phyloP scores from a whole-genome alignment of 2,113 vertebrate genomes.

The Toxotes jaculatrix region DNA sequence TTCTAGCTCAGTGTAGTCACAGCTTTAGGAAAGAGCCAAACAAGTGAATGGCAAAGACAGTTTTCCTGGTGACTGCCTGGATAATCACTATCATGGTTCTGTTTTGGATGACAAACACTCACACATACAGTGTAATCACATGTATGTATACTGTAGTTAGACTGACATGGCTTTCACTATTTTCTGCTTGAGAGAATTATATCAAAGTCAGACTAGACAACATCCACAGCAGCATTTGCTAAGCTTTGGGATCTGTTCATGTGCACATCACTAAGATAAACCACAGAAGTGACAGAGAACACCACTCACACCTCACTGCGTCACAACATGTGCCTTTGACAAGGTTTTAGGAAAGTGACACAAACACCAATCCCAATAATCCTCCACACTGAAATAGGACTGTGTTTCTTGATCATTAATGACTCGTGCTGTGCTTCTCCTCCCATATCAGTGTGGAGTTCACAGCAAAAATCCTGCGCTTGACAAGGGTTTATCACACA shows the following conservation, averaged over 20 bases:
- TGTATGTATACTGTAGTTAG: neutral
- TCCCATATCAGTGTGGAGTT: conserved; percentile 25
- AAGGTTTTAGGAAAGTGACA: conserved; percentile 32
- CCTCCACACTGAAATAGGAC: conserved; percentile 15
- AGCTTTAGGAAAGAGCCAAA: conserved; percentile 51
- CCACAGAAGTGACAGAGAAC: conserved; percentile 8
- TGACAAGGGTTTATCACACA: no score
- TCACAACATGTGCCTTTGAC: conserved; percentile 30
- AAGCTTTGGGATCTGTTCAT: conserved; percentile 17
- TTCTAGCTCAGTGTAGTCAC: neutral
- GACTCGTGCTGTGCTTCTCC: conserved; percentile 30
- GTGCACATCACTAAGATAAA: conserved; percentile 17
- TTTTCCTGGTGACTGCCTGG: neutral
- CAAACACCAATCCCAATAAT: conserved; percentile 43
- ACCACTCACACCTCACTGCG: neutral
- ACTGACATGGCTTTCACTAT: conserved; percentile 28
- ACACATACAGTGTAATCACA: neutral
- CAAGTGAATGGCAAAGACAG: conserved; percentile 32
- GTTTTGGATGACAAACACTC: conserved; percentile 27
- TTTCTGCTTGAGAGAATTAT: conserved; percentile 41
- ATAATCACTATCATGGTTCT: conserved; percentile 15
- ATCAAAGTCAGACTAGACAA: conserved; percentile 46
- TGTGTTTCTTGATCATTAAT: conserved; percentile 34
- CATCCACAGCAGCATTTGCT: conserved; percentile 18
- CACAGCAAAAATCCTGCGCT: conserved; percentile 12